These are phyloP conservation scores for Dreissena polymorpha DNA, from an alignment of 1,140 invertebrate genomes.

Conservation along the genomic window DNA sequence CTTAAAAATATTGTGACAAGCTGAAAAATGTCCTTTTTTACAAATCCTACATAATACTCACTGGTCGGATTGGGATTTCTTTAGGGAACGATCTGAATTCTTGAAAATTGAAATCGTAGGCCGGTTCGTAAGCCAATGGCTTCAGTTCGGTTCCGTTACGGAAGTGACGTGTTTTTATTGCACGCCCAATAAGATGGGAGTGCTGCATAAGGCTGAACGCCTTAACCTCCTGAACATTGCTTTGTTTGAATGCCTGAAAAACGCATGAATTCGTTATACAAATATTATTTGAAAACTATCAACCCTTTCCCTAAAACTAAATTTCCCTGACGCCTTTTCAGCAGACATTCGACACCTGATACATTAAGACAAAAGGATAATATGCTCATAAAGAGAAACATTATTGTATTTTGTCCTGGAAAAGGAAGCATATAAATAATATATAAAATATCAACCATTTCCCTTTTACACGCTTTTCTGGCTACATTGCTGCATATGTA, in stretches of 20 bases:
- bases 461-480: too few relatives aligned
- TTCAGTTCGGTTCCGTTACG: constrained; percentile 61
- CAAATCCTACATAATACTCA: constrained; percentile 12
- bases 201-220: constrained; percentile 60
- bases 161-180: constrained; percentile 57
- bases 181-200: constrained; percentile 55
- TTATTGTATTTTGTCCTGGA: too few relatives aligned
- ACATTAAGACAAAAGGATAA: too few relatives aligned
- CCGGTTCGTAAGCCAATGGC: constrained; percentile 56
- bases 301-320: too few relatives aligned
- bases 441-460: too few relatives aligned
- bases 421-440: too few relatives aligned
- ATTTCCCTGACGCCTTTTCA: too few relatives aligned
- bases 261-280: too few relatives aligned
- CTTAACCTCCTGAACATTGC: constrained; percentile 52
- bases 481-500: too few relatives aligned
- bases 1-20: background rate
- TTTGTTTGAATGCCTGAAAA: constrained; percentile 30
- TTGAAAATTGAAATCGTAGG: constrained; percentile 67
- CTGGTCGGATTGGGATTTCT: constrained; percentile 53
- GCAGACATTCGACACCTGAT: too few relatives aligned
- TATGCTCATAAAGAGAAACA: too few relatives aligned
- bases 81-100: constrained; percentile 51
- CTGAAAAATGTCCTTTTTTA: background rate
- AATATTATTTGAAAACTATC: too few relatives aligned